phyloP scores from a whole-genome alignment of 1,140 invertebrate species.

The Wasmannia auropunctata region DNA sequence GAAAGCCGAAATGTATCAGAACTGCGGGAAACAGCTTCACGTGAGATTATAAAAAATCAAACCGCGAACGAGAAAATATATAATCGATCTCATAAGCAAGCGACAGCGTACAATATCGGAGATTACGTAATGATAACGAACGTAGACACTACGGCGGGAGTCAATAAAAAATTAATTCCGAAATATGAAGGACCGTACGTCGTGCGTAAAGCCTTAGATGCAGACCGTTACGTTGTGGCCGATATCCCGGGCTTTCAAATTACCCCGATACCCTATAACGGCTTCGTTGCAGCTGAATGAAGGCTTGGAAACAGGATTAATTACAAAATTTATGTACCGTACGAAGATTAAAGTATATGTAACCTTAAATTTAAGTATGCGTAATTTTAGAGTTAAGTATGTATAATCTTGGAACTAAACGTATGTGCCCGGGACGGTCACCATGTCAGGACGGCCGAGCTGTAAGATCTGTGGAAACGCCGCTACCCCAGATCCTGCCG shows the following conservation, averaged over 20 bases:
- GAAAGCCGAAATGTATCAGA: neutral
- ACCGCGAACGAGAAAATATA: neutral
- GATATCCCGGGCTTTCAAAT: neutral
- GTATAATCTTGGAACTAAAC: no score
- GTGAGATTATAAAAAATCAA: neutral
- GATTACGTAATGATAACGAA: constrained; percentile 36
- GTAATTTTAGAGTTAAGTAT: no score
- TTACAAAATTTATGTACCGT: no score
- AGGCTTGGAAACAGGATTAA: no score
- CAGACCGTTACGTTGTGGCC: neutral
- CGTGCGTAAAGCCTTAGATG: neutral
- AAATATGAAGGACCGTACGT: constrained; percentile 14
- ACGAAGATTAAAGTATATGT: no score
- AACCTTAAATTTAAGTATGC: no score
- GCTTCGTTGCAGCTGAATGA: neutral
- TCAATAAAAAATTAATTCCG: constrained; percentile 30
- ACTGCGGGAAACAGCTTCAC: neutral
- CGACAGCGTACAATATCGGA: neutral
- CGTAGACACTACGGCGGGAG: constrained; percentile 1
- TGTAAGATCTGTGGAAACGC: no score
- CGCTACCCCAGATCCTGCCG: no score
- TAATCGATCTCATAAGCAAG: neutral
- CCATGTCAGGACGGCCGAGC: no score
- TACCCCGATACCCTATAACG: neutral
- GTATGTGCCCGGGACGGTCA: no score